These are phyloP conservation scores for Noctilio leporinus DNA, from an alignment of 2,113 vertebrate genomes.

Conservation along the genomic window DNA sequence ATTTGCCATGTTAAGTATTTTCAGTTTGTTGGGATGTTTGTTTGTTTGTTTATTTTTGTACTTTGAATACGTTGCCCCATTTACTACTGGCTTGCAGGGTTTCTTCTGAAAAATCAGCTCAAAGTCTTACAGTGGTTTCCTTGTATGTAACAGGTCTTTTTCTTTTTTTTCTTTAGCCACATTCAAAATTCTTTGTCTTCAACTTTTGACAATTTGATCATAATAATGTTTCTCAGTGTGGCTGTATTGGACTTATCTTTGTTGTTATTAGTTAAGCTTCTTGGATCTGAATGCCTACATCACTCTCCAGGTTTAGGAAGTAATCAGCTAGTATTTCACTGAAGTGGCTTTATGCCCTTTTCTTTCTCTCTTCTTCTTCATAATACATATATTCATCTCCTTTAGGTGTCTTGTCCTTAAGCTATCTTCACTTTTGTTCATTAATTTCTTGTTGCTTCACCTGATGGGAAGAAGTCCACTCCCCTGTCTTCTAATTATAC, in stretches of 20 bases:
- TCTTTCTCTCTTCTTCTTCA: not conserved
- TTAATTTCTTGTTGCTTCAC: not conserved
- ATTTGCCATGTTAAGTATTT: not conserved
- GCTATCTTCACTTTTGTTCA: not conserved
- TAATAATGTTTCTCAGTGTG: not conserved
- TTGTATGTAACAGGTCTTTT: not conserved
- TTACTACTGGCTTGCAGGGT: not conserved
- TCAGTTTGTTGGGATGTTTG: no score
- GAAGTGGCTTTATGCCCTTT: not conserved
- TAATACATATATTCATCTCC: not conserved
- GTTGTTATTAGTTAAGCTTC: not conserved
- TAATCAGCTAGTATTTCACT: not conserved
- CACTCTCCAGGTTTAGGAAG: not conserved
- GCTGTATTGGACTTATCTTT: not conserved
- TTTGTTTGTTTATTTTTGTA: not conserved
- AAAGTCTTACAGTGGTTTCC: not conserved
- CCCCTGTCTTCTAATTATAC: not conserved
- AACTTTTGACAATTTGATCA: not conserved
- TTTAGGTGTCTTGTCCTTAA: not conserved
- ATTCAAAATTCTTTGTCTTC: not conserved
- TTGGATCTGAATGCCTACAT: not conserved
- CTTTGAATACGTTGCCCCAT: not conserved
- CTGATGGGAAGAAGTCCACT: not conserved
- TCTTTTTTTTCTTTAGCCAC: not conserved
- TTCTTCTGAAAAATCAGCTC: not conserved